These are phyloP conservation scores for Argya squamiceps DNA, from an alignment of 2,797 vertebrate genomes.

Conservation along the genomic window DNA sequence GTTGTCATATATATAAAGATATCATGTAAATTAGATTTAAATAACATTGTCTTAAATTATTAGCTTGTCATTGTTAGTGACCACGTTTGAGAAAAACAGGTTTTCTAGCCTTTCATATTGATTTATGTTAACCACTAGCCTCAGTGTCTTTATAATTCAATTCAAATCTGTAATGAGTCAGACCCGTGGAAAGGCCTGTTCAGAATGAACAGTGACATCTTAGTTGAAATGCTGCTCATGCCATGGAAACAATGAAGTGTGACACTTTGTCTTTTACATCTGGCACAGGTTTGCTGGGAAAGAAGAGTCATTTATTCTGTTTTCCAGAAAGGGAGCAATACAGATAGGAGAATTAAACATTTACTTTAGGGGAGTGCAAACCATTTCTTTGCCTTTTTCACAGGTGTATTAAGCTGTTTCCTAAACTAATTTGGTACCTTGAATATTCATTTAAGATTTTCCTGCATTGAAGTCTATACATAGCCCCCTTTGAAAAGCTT, in stretches of 20 bases:
- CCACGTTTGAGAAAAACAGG: not conserved
- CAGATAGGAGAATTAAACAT: not conserved
- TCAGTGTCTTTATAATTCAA: conserved; percentile 31
- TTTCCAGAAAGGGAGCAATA: not conserved
- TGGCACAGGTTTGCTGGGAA: conserved; percentile 7
- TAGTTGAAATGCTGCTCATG: conserved; percentile 46
- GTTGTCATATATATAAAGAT: conserved; percentile 2
- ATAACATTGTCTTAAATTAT: conserved; percentile 36
- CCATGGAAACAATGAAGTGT: conserved; percentile 47
- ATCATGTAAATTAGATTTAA: conserved; percentile 46
- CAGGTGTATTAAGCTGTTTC: not conserved
- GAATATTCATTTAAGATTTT: not conserved
- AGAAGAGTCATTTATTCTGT: not conserved
- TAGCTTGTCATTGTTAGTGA: conserved; percentile 12
- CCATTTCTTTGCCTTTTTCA: not conserved
- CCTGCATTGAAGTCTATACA: not conserved
- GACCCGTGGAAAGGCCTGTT: conserved; percentile 6
- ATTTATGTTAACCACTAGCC: conserved; percentile 21
- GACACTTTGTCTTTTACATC: conserved; percentile 46
- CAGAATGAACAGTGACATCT: conserved; percentile 37
- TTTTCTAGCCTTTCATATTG: conserved; percentile 8
- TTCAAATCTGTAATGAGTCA: conserved; percentile 55
- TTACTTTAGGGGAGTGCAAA: not conserved
- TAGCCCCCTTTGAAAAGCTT: not conserved
- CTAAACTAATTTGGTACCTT: not conserved